Conservation (phyloP, 37 sponge, comb jelly and placozoan species). For the Spongia lamella region DNA sequence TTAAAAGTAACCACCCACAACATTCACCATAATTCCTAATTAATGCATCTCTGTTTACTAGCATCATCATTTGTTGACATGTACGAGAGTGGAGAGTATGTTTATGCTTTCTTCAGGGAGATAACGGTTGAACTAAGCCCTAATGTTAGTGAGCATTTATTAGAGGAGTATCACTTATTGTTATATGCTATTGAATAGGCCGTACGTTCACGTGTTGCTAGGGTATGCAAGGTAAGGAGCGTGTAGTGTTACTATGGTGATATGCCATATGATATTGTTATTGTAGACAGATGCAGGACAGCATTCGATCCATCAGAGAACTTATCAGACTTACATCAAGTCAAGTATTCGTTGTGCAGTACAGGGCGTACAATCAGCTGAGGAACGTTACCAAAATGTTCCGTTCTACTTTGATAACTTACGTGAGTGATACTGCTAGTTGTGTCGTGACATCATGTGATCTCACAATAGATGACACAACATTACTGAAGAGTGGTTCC, state of each 20-base stretch:
- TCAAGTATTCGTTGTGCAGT: conserved; percentile 47
- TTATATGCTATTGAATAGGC: background rate
- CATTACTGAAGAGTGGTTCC: conserved; percentile 7
- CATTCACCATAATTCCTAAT: background rate
- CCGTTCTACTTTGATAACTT: conserved; percentile 61
- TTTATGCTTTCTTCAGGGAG: conserved; percentile 79
- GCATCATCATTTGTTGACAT: conserved; percentile 66
- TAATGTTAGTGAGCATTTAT: conserved; percentile 5
- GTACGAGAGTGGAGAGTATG: conserved; percentile 68
- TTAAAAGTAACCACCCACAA: background rate
- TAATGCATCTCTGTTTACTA: background rate
- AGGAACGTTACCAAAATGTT: background rate
- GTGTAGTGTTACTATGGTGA: background rate
- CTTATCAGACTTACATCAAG: conserved; percentile 28
- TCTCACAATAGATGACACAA: conserved; percentile 39
- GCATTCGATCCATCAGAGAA: conserved; percentile 5
- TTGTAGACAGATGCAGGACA: too few species aligned
- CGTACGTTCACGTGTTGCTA: conserved; percentile 47
- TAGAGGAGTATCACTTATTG: background rate
- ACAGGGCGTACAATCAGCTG: background rate
- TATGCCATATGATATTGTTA: too few species aligned
- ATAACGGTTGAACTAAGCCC: conserved; percentile 46
- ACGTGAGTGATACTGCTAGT: conserved; percentile 18
- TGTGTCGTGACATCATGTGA: too few species aligned
- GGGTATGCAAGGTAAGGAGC: conserved; percentile 65